phyloP scores from a whole-genome alignment of 2,797 vertebrate genomes.

The Lagocephalus sceleratus region DNA sequence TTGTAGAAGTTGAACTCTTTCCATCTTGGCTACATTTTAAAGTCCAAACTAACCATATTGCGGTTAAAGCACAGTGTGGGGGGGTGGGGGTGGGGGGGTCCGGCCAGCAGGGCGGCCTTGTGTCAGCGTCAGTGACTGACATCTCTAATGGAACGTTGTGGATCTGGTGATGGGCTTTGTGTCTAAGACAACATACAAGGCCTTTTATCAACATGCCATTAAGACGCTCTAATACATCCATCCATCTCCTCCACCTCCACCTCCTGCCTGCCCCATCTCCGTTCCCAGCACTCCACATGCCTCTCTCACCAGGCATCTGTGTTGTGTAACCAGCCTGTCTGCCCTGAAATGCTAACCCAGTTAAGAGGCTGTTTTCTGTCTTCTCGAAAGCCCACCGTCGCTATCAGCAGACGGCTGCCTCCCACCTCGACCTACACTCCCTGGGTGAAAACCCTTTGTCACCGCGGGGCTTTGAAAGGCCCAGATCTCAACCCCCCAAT shows the following conservation, averaged over 20 bases:
- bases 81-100: constrained; percentile 37
- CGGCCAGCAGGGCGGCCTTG: constrained; percentile 32
- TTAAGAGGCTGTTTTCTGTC: constrained; percentile 67
- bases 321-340: constrained; percentile 75
- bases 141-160: constrained; percentile 63
- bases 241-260: constrained; percentile 55
- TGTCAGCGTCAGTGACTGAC: constrained; percentile 49
- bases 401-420: constrained; percentile 52
- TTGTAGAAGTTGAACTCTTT: constrained; percentile 24
- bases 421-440: constrained; percentile 60
- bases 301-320: constrained; percentile 57
- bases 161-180: constrained; percentile 53
- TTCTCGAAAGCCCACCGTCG: constrained; percentile 45
- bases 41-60: constrained; percentile 23
- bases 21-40: constrained; percentile 33
- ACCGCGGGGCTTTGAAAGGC: constrained; percentile 76
- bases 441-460: constrained; percentile 76
- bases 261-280: constrained; percentile 52
- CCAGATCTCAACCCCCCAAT: constrained; percentile 69
- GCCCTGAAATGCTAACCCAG: constrained; percentile 77
- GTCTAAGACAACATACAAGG: constrained; percentile 57
- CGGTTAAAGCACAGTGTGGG: constrained; percentile 30
- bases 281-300: constrained; percentile 60
- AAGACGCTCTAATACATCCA: constrained; percentile 65
- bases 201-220: constrained; percentile 72